Percentiles rank a stretch among this genome's conserved stretches.
phyloP scores from a whole-genome alignment of 2,888 invertebrate species.

The Zygaena filipendulae region DNA sequence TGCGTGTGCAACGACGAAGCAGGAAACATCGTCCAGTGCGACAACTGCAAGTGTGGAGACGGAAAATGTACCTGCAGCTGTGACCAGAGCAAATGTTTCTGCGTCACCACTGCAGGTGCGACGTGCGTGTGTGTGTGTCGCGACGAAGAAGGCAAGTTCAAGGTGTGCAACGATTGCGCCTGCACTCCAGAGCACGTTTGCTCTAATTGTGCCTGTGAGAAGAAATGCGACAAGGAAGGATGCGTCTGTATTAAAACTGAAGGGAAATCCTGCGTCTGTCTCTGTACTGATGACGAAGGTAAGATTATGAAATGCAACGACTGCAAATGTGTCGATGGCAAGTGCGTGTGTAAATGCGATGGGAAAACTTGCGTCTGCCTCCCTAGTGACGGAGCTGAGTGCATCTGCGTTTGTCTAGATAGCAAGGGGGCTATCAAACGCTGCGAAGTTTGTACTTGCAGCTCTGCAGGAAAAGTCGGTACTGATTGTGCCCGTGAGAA shows the following conservation, averaged over 20 bases:
- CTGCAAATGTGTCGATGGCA: constrained; percentile 18
- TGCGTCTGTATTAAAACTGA: constrained; percentile 13
- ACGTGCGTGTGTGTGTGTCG: constrained; percentile 15
- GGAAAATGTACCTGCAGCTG: constrained; percentile 10
- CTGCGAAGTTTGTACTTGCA: constrained; percentile 24
- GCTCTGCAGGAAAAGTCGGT: background rate
- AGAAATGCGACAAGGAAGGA: constrained; percentile 11
- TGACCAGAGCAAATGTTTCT: constrained; percentile 10
- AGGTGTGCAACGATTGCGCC: constrained; percentile 16
- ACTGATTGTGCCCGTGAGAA: constrained; percentile 2
- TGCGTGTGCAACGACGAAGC: constrained; percentile 25
- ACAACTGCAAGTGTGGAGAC: constrained; percentile 21
- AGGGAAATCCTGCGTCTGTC: constrained; percentile 16
- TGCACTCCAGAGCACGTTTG: constrained; percentile 9
- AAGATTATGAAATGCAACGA: constrained; percentile 20
- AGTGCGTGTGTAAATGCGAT: constrained; percentile 19
- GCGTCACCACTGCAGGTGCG: constrained; percentile 15
- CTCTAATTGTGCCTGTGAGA: background rate
- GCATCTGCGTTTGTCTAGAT: constrained; percentile 19
- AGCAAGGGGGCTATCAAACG: constrained; percentile 17
- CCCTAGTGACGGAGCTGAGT: constrained; percentile 20
- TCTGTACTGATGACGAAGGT: constrained; percentile 18
- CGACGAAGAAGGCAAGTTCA: constrained; percentile 14
- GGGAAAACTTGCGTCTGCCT: constrained; percentile 20
- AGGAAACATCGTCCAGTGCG: constrained; percentile 20